Evolutionary conservation across 2,113 vertebrate species (phyloP).

Genomic region (Macquaria australasica): DNA sequence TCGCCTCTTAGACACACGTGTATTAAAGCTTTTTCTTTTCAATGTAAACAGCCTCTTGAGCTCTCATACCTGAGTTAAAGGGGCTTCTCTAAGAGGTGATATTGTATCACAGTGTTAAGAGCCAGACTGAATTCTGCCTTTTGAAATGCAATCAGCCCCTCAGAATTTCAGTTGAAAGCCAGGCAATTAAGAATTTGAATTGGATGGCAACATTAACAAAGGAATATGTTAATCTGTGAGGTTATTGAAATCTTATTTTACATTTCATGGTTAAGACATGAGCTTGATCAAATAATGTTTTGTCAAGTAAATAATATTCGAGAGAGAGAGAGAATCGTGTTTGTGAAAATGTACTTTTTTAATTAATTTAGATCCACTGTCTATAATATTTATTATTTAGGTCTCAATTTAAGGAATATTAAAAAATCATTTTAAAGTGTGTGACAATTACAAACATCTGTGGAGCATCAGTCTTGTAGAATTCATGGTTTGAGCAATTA

Average conservation of each 20-base stretch:
- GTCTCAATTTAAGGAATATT: background rate
- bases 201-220: constrained; percentile 72
- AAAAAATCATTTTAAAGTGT: constrained; percentile 9
- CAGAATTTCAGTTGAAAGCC: constrained; percentile 79
- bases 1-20: constrained; percentile 69
- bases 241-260: constrained; percentile 75
- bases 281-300: constrained; percentile 71
- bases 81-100: constrained; percentile 74
- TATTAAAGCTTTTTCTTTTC: constrained; percentile 69
- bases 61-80: constrained; percentile 80
- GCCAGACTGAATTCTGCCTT: constrained; percentile 77
- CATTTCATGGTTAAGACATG: constrained; percentile 75
- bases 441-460: background rate
- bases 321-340: constrained; percentile 32
- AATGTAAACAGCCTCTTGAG: constrained; percentile 83
- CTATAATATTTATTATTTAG: constrained; percentile 22
- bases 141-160: constrained; percentile 83
- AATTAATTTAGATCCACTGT: constrained; percentile 32
- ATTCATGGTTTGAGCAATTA: background rate
- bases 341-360: constrained; percentile 37
- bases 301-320: constrained; percentile 62
- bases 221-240: constrained; percentile 73
- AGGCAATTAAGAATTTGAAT: constrained; percentile 79
- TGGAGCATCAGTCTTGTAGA: background rate
- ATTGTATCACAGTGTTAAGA: constrained; percentile 72